Evolutionary conservation across 2,888 invertebrate species (phyloP), one percentile per base, ranked within the genome.

Genomic region (Lacanobia wlatinum): DNA sequence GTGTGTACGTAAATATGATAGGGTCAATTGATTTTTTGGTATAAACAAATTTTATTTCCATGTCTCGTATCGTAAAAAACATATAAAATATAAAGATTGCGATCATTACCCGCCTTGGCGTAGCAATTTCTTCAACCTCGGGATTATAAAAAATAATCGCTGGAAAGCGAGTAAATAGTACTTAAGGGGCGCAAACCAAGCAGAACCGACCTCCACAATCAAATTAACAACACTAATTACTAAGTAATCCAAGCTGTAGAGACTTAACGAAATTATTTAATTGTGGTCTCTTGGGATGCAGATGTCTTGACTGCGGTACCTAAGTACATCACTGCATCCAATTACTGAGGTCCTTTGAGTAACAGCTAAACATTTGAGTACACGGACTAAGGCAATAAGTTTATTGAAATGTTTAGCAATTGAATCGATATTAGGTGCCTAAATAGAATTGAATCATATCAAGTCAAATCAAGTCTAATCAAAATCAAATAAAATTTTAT

Each of bases 211-310:
- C 53, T 62, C 61, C 56, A 67, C 63, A 77, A 70, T 78, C 43
- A 73, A 80, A 78, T 78, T 77, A 80, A 64, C 82, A 78, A 73
- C 66, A 61, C 53, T 67, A 67, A 73, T 73, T 64, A 70, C 21
- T 56, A 38, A 48, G 56, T 63, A 58, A 61, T 58, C 46, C 55
- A 62, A 61, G 61, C 67, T 60, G 63, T 60, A 28, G 53, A 28
- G 34, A 38, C 21, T 52, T 16, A 71, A 61, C 38, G 23, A 59
- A 70, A 82, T 76, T 80, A 81, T 76, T 61, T 55, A 60, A 63
- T 43, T 70, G 43, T 18, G 18, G 18, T 55, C 65, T 43, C 46
- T 5, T 52, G 82, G 46, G 66, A 70, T 46, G 21, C 40, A 55
- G 55, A 76, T 46, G n/a, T n/a, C 50, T 73, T 46, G 64, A 14